Evolutionary conservation across 2,113 vertebrate species (phyloP), one percentile per base, ranked within the genome.

Genomic region (Neodontobutis hainanensis): DNA sequence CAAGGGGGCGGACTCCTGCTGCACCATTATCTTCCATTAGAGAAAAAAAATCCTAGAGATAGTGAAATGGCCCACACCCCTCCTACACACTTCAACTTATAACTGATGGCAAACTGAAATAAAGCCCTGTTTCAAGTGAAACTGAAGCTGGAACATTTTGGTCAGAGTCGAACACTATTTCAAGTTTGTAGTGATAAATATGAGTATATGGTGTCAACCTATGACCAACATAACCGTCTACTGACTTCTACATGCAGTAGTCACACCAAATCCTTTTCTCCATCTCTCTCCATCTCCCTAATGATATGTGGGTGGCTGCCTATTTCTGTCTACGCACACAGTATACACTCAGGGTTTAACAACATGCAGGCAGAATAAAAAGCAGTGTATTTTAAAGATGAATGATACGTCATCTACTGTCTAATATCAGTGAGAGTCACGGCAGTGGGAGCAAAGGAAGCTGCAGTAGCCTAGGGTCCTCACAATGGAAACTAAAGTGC

Each of bases 291-390:
- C 83, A 77, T 88, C 88, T 89, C 90, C 85, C 84, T 90, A 92
- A 91, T 87, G 85, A 90, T 85, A 86, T 87, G 92, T 92, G 90
- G 92, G 92, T 69, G 92, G 92, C 68, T 90, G 86, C 87, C 92
- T 92, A 91, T 92, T 92, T 92, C 87, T 84, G 90, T 92, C 90
- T 65, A 82, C 85, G 73, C 87, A 83, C 75, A 58, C 56, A 58
- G n/a, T 43, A 73, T 82, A 83, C 78, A 67, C 86, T 83, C 75
- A 65, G 73, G 78, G 78, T 87, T 74, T 73, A 61, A 85, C 85
- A 85, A 75, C 80, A 82, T 19, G 65, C 77, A 84, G 65, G 50
- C 58, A 84, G 55, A 77, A 88, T 50, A 75, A 80, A 76, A 77
- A 75, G 82, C 38, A 75, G 67, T 78, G 84, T 88, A 85, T 91